Conservation (phyloP, 1,140 invertebrate species). For the Dreissena polymorpha region DNA sequence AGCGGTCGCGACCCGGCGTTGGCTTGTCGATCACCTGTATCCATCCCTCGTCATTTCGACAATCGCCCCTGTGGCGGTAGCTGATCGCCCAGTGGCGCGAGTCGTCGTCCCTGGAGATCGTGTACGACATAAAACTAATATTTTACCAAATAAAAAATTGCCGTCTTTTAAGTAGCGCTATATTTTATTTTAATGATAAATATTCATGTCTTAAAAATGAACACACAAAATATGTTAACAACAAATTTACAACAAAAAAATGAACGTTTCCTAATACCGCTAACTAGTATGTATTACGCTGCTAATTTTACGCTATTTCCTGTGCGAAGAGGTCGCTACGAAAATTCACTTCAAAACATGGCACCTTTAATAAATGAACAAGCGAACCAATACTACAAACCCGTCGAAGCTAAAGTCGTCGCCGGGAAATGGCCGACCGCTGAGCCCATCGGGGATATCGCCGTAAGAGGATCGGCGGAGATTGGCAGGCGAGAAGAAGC, state of each 20-base stretch:
- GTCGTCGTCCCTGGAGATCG: constrained; percentile 37
- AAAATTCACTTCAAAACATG: too few relatives aligned
- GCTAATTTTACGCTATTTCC: too few relatives aligned
- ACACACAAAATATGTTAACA: too few relatives aligned
- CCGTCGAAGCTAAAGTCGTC: constrained; percentile 52
- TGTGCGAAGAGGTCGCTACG: too few relatives aligned
- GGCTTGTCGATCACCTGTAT: constrained; percentile 51
- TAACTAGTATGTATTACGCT: too few relatives aligned
- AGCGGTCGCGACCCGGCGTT: constrained; percentile 41
- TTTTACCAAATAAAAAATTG: background rate
- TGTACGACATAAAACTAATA: background rate
- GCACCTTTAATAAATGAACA: too few relatives aligned
- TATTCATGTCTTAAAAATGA: too few relatives aligned
- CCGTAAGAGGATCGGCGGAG: constrained; percentile 20
- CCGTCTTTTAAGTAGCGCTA: too few relatives aligned
- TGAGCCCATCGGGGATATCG: constrained; percentile 32
- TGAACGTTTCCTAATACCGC: too few relatives aligned
- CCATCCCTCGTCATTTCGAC: constrained; percentile 51
- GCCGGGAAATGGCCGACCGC: constrained; percentile 9
- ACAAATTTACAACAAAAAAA: too few relatives aligned
- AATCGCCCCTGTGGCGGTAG: constrained; percentile 20
- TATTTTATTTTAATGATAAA: too few relatives aligned
- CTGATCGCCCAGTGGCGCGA: constrained; percentile 50
- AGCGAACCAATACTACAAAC: background rate
- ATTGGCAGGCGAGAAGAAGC: constrained; percentile 31